These are phyloP conservation scores for Hafferia zeledoni DNA, from an alignment of 2,797 vertebrate genomes.

Conservation along the genomic window DNA sequence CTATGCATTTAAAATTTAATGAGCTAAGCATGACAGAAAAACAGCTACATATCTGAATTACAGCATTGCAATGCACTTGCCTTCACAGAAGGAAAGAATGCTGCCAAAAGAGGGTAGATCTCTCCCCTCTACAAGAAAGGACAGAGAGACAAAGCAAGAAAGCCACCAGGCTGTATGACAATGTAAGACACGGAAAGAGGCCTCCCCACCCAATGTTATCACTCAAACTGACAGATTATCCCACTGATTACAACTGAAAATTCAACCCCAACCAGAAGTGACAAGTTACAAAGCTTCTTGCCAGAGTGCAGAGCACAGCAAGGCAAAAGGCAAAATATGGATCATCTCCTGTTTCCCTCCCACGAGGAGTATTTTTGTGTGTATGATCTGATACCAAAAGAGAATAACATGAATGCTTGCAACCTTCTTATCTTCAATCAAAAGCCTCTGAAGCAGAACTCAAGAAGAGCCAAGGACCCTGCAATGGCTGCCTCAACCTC, in stretches of 20 bases:
- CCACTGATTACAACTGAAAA: neutral
- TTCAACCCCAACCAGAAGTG: neutral
- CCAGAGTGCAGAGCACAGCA: neutral
- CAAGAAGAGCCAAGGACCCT: neutral
- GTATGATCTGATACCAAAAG: neutral
- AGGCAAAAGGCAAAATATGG: neutral
- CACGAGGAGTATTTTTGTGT: neutral
- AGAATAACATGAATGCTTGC: neutral
- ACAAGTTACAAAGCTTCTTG: neutral
- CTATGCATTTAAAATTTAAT: slow-evolving; percentile 8
- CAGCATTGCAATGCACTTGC: neutral
- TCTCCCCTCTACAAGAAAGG: neutral
- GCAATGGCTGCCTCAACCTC: neutral
- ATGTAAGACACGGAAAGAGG: neutral
- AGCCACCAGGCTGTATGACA: neutral
- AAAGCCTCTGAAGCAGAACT: neutral
- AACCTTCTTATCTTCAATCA: neutral
- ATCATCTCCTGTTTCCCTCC: neutral
- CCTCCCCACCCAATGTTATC: neutral
- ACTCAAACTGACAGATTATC: neutral
- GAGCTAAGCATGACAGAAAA: neutral
- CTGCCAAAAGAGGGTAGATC: neutral
- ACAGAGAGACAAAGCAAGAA: neutral
- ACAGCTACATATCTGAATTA: neutral
- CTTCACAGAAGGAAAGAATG: neutral